phyloP scores from a whole-genome alignment of 2,888 invertebrate species.

The Catocala sponsa region DNA sequence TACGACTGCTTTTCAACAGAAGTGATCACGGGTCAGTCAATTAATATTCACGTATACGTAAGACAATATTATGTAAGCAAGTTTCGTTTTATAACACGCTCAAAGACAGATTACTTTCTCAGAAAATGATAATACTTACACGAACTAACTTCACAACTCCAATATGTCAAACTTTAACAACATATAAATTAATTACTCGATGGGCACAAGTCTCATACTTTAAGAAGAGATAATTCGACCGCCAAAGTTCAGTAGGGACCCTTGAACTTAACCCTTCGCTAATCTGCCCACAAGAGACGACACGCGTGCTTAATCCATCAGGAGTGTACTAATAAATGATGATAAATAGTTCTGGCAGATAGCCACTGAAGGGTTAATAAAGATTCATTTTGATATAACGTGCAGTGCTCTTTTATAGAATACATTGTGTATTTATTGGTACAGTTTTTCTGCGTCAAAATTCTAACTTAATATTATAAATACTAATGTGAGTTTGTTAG shows the following conservation, averaged over 20 bases:
- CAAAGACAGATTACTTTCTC: too few relatives aligned
- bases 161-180: constrained; percentile 8
- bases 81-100: too few relatives aligned
- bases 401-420: constrained; percentile 4
- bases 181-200: constrained; percentile 40
- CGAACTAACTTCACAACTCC: background rate
- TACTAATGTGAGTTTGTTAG: too few relatives aligned
- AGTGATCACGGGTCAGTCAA: too few relatives aligned
- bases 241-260: constrained; percentile 53
- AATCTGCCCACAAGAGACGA: constrained; percentile 75
- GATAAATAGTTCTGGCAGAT: constrained; percentile 77
- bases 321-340: constrained; percentile 78
- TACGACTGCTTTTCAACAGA: too few relatives aligned
- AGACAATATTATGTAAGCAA: too few relatives aligned
- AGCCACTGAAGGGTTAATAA: constrained; percentile 33
- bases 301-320: constrained; percentile 58
- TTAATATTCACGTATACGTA: too few relatives aligned
- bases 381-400: constrained; percentile 25
- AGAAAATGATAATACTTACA: too few relatives aligned
- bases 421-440: too few relatives aligned
- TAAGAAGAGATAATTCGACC: constrained; percentile 46
- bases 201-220: constrained; percentile 36
- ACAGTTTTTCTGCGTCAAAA: too few relatives aligned
- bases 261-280: constrained; percentile 73
- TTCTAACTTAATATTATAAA: too few relatives aligned